phyloP scores from a whole-genome alignment of 2,888 invertebrate species.

The Odontocolon sp. region DNA sequence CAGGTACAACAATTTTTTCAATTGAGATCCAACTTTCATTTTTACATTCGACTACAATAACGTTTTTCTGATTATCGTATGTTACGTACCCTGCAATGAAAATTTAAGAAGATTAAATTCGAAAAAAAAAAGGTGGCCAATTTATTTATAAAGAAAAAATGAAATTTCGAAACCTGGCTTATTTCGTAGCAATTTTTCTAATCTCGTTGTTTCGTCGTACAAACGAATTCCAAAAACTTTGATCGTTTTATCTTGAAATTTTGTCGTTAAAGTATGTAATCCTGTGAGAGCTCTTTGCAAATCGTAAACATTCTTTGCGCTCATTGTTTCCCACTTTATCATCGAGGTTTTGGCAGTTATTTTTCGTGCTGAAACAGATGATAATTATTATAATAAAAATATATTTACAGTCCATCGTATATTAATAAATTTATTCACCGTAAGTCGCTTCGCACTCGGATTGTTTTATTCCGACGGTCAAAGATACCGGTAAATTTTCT shows the following conservation, averaged over 20 bases:
- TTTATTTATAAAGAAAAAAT: neutral
- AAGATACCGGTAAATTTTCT: conserved; percentile 83
- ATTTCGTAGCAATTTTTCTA: conserved; percentile 38
- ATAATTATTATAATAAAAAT: conserved; percentile 9
- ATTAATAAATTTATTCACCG: conserved; percentile 82
- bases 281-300: conserved; percentile 87
- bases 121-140: too few relatives aligned
- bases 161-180: conserved; percentile 71
- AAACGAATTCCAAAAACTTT: conserved; percentile 84
- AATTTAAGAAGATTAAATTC: too few relatives aligned
- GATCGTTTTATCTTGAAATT: conserved; percentile 84
- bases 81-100: conserved; percentile 84
- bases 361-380: conserved; percentile 87
- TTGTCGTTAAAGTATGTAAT: conserved; percentile 84
- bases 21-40: conserved; percentile 86
- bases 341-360: conserved; percentile 84
- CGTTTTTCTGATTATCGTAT: conserved; percentile 84
- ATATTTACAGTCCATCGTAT: conserved; percentile 25
- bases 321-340: conserved; percentile 86
- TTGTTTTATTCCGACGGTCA: conserved; percentile 85
- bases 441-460: conserved; percentile 84
- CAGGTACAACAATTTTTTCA: conserved; percentile 85
- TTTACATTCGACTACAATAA: conserved; percentile 86
- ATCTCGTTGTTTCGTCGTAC: conserved; percentile 64
- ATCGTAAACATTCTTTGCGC: conserved; percentile 86